A percentile compares a stretch with the other conserved stretches of the same genome.
Evolutionary conservation across 2,888 invertebrate species (phyloP).

Genomic region (Sepiola atlantica): DNA sequence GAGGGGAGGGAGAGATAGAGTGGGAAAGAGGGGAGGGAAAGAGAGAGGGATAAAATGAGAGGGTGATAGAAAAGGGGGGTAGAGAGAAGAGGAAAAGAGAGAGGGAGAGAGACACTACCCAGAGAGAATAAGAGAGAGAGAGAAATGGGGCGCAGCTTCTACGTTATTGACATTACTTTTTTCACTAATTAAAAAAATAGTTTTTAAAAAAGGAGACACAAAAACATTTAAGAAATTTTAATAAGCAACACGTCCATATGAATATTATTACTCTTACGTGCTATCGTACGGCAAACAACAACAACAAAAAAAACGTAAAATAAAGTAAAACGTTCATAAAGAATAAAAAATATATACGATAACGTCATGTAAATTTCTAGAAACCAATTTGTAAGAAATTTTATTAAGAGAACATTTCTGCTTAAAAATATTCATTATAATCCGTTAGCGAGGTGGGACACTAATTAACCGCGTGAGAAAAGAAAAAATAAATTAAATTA

Average conservation of each 20-base stretch:
- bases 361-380: not conserved
- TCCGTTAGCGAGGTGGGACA: constrained; percentile 32
- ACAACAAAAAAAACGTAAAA: not conserved
- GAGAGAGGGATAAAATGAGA: not conserved
- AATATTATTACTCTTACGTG: not conserved
- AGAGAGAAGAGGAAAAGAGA: not conserved
- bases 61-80: not conserved
- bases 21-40: no score
- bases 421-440: constrained; percentile 22
- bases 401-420: not conserved
- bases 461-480: not conserved
- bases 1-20: not conserved
- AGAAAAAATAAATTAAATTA: not conserved
- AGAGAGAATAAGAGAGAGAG: not conserved
- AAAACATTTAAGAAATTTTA: not conserved
- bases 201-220: not conserved
- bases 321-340: no score
- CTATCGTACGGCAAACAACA: not conserved
- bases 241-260: not conserved
- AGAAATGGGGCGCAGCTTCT: not conserved
- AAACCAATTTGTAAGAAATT: constrained; percentile 12
- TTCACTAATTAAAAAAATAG: not conserved
- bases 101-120: not conserved
- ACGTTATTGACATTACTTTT: not conserved
- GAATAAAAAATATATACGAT: not conserved